Percentiles rank a stretch among this genome's conserved stretches.
These are phyloP conservation scores for Rallus crepitans DNA, from an alignment of 2,797 vertebrate genomes.

Conservation along the genomic window DNA sequence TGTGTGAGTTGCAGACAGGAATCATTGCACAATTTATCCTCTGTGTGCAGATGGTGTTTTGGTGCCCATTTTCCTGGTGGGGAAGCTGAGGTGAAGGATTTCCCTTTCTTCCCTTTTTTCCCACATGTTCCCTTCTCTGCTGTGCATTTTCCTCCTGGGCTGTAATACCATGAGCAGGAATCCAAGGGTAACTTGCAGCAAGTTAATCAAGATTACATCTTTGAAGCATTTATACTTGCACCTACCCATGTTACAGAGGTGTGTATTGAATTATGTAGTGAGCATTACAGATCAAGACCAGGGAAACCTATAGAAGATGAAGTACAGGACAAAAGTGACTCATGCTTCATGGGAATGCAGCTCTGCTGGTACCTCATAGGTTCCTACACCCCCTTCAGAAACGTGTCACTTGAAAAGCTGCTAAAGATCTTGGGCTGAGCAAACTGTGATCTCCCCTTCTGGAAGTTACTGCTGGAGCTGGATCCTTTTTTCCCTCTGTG, in stretches of 20 bases:
- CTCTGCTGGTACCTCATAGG: not conserved
- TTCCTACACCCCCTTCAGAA: not conserved
- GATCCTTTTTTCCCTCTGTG: not conserved
- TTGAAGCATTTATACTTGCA: accelerated
- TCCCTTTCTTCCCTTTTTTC: not conserved
- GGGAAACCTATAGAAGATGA: not conserved
- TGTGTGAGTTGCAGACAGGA: not conserved
- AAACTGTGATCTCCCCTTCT: not conserved
- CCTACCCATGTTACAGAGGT: not conserved
- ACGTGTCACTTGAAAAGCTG: not conserved
- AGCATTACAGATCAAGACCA: not conserved
- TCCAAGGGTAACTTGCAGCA: not conserved
- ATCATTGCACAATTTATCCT: not conserved
- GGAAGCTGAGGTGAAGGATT: not conserved
- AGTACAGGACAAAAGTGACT: not conserved
- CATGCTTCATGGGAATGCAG: not conserved
- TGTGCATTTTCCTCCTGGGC: accelerated
- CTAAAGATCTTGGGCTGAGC: not conserved
- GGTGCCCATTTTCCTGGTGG: not conserved
- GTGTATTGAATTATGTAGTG: accelerated
- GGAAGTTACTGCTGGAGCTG: not conserved
- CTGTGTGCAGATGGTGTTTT: not conserved
- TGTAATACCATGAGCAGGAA: not conserved
- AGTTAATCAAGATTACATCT: not conserved
- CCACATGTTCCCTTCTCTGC: not conserved